A percentile compares a stretch with the other conserved stretches of the same genome.
These are phyloP conservation scores for Saccopteryx leptura DNA, from an alignment of 2,113 vertebrate species.

Conservation along the genomic window DNA sequence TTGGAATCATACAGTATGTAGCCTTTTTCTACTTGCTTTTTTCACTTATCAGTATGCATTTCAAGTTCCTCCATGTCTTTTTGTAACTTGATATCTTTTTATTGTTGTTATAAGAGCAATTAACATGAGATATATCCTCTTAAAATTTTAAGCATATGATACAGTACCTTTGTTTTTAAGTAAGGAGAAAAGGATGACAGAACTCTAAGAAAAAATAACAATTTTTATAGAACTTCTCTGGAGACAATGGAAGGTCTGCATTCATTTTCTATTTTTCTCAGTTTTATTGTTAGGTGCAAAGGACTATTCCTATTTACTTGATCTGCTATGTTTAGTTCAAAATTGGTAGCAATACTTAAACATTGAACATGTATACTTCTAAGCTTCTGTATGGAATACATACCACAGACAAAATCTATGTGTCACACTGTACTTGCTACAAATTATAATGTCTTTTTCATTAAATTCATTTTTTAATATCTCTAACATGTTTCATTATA, in stretches of 20 bases:
- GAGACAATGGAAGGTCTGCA: not conserved
- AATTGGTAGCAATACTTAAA: conserved; percentile 50
- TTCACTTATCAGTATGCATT: conserved; percentile 10
- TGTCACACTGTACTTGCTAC: not conserved
- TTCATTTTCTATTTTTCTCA: conserved; percentile 48
- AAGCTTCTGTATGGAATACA: conserved; percentile 36
- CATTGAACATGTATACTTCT: conserved; percentile 17
- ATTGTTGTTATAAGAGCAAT: not conserved
- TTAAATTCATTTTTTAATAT: conserved; percentile 66
- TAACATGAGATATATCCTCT: not conserved
- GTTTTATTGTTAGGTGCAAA: not conserved
- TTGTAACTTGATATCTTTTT: conserved; percentile 33
- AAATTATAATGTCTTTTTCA: conserved; percentile 53
- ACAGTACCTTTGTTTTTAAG: conserved; percentile 41
- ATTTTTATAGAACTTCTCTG: not conserved
- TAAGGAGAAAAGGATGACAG: not conserved
- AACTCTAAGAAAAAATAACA: conserved; percentile 43
- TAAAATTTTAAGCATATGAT: conserved; percentile 18
- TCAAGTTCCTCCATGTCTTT: not conserved
- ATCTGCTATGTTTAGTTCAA: conserved; percentile 16
- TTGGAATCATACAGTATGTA: not conserved
- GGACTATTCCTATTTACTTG: conserved; percentile 11
- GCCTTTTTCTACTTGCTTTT: not conserved
- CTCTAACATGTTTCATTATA: not conserved
- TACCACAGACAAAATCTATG: conserved; percentile 37